A percentile compares a stretch with the other conserved stretches of the same genome.
Conservation (phyloP, 2,113 vertebrate species). For the Neotoma lepida region DNA sequence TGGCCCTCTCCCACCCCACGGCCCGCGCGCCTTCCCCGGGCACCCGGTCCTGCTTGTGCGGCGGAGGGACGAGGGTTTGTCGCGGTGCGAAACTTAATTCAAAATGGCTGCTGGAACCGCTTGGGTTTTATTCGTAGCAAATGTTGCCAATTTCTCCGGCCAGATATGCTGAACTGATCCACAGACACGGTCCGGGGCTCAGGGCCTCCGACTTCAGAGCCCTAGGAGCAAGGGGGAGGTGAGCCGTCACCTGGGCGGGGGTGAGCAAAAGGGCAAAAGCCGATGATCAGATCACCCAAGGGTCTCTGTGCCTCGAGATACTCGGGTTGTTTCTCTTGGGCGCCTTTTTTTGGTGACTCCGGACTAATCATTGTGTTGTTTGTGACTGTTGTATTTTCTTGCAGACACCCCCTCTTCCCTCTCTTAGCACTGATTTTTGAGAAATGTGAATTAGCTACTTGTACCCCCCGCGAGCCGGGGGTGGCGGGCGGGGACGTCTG, state of each 20-base stretch:
- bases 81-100: conserved; percentile 83
- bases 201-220: conserved; percentile 63
- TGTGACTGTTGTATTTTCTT: conserved; percentile 93
- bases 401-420: conserved; percentile 99
- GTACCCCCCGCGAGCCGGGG: conserved; percentile 98
- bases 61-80: conserved; percentile 34
- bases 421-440: conserved; percentile 99
- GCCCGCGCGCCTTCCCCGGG: neutral
- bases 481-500: conserved; percentile 99
- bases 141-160: conserved; percentile 70
- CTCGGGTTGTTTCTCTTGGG: conserved; percentile 65
- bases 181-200: conserved; percentile 59
- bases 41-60: conserved; percentile 1
- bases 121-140: conserved; percentile 83
- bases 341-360: conserved; percentile 8
- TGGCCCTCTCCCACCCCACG: neutral
- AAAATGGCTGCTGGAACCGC: conserved; percentile 87
- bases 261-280: neutral
- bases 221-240: conserved; percentile 57
- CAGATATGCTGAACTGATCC: conserved; percentile 53
- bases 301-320: conserved; percentile 48
- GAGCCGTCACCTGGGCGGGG: conserved; percentile 54
- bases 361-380: conserved; percentile 82
- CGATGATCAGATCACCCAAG: conserved; percentile 3
- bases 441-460: conserved; percentile 99